Percentiles rank a stretch among this genome's conserved stretches.
phyloP scores from a whole-genome alignment of 2,888 invertebrate species.

The Leptothorax acervorum region DNA sequence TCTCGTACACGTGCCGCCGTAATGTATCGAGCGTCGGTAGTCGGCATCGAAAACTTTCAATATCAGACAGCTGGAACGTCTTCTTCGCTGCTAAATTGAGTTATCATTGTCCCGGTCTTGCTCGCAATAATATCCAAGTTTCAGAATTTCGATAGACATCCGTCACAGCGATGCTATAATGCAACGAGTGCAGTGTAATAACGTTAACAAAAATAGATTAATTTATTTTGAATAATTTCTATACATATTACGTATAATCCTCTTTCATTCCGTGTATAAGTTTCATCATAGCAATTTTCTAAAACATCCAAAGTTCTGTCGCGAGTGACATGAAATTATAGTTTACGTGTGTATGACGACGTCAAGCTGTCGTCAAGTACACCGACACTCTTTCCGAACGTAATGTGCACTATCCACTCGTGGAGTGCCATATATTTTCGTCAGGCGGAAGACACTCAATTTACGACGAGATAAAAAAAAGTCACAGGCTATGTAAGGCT shows the following conservation, averaged over 20 bases:
- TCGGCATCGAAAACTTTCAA: constrained; percentile 73
- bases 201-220: neutral
- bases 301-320: neutral
- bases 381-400: neutral
- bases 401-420: neutral
- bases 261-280: neutral
- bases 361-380: neutral
- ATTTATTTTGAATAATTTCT: neutral
- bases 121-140: constrained; percentile 33
- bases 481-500: constrained; percentile 8
- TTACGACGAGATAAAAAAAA: constrained; percentile 30
- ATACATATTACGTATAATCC: neutral
- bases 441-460: constrained; percentile 4
- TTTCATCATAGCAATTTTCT: neutral
- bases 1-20: constrained; percentile 73
- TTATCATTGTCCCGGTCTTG: constrained; percentile 65
- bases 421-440: neutral
- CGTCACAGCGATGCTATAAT: neutral
- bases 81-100: constrained; percentile 66
- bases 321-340: neutral
- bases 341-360: neutral
- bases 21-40: constrained; percentile 70
- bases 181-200: neutral
- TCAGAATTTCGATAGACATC: constrained; percentile 16
- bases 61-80: constrained; percentile 62